A percentile compares a stretch with the other conserved stretches of the same genome.
phyloP scores from a whole-genome alignment of 2,113 vertebrate genomes.

The Vanacampus margaritifer region DNA sequence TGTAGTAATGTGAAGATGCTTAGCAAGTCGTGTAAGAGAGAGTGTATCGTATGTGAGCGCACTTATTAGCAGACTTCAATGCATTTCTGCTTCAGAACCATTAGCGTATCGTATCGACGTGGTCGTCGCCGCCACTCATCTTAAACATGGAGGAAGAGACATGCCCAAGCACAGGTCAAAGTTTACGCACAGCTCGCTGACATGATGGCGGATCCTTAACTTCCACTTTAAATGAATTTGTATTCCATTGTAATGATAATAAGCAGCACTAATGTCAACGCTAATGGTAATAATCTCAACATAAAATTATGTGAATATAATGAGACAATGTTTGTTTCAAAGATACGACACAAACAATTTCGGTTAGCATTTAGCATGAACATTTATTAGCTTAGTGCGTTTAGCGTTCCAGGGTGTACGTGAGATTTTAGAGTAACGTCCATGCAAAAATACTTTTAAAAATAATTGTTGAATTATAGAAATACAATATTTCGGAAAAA shows the following conservation, averaged over 20 bases:
- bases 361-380: too few relatives aligned
- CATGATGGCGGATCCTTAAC: not conserved
- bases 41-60: slow-evolving; percentile 11
- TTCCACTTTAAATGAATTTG: not conserved
- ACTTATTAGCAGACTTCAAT: slow-evolving; percentile 35
- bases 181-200: not conserved
- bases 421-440: too few relatives aligned
- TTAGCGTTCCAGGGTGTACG: too few relatives aligned
- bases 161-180: slow-evolving; percentile 2
- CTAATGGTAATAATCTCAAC: too few relatives aligned
- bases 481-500: too few relatives aligned
- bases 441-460: too few relatives aligned
- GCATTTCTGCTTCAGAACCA: slow-evolving; percentile 39
- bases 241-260: not conserved
- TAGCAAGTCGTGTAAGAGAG: slow-evolving; percentile 29
- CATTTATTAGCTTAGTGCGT: too few relatives aligned
- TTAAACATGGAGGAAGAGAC: not conserved
- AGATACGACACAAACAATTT: too few relatives aligned
- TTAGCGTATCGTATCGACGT: slow-evolving; percentile 55
- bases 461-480: too few relatives aligned
- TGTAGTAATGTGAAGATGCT: slow-evolving; percentile 25
- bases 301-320: too few relatives aligned
- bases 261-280: too few relatives aligned
- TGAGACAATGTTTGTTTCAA: too few relatives aligned
- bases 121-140: slow-evolving; percentile 9